phyloP scores from a whole-genome alignment of 2,888 invertebrate species.

The Dioctria linearis region DNA sequence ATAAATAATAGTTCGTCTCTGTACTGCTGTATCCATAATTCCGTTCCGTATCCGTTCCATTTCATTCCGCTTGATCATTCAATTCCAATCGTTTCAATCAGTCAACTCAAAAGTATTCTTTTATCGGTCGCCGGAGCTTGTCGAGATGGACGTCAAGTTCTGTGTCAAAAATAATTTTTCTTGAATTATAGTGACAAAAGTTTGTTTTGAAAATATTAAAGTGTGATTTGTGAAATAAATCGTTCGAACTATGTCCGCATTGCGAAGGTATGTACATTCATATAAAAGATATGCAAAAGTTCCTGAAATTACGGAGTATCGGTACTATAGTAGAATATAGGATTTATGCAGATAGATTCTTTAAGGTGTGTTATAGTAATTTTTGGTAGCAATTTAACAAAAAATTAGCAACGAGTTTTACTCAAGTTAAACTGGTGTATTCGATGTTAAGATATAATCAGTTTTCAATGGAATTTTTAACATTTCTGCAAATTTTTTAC shows the following conservation, averaged over 20 bases:
- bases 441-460: neutral
- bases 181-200: neutral
- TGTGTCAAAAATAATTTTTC: slow-evolving; percentile 22
- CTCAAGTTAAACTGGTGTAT: neutral
- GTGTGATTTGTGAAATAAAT: slow-evolving; percentile 10
- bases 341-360: no score
- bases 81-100: no score
- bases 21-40: no score
- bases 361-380: no score
- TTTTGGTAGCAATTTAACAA: neutral
- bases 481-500: no score
- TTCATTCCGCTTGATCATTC: no score
- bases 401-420: neutral
- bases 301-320: slow-evolving; percentile 11
- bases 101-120: no score
- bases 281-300: neutral
- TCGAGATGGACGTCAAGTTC: slow-evolving; percentile 29
- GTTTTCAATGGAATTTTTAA: no score
- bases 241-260: slow-evolving; percentile 3
- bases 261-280: slow-evolving; percentile 21
- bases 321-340: no score
- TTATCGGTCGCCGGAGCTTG: neutral
- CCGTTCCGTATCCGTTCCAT: no score
- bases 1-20: no score
- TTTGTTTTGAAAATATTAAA: neutral